Evolutionary conservation across 1,140 invertebrate genomes (phyloP), one percentile per base, ranked within the genome.

Genomic region (Cyrtorhinus lividipennis): DNA sequence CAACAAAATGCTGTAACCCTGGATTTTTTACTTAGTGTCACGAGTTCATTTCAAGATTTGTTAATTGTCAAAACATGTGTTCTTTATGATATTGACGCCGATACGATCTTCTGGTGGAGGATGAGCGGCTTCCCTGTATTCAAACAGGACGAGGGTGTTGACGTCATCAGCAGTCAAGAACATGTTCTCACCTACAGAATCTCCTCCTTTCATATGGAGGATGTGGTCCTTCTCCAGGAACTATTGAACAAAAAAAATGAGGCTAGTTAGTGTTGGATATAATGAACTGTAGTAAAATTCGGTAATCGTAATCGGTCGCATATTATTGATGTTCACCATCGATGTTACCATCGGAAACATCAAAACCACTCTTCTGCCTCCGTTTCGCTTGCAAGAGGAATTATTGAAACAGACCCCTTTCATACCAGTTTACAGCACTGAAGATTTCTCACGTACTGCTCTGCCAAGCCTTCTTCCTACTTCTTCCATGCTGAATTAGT

Each of bases 91-190:
- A 27, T 59, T 59, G n/a, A 26, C 3, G n/a, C 26, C 26, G 12
- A 59, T 59, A 2, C 2, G 24, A 2, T 59, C 26, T 27, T 59
- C 58, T 23, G 2, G 20, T 13, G 3, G 13, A 2, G n/a, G 10
- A 18, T 59, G 27, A 1, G 58, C 58, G 10, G 58, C 58, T 12
- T 59, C 58, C 10, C 24, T 13, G 26, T 59, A 59, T 62, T 57
- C 57, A 66, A 63, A 46, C 59, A 59, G 58, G 27, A 59, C n/a
- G 10, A 27, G 26, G 3, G 25, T 26, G 26, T 59, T 59, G 13
- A 59, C n/a, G 24, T 27, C 27, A 5, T 59, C 24, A 3, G 26
- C 58, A 18, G 58, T n/a, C 3, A 53, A 20, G 20, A 22, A 10
- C 48, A 22, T 53, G 20, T 53, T 53, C 20, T 53, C 48, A 5